Evolutionary conservation across 1,140 invertebrate genomes (phyloP), one percentile per base, ranked within the genome.

Genomic region (Archivesica marissinica): DNA sequence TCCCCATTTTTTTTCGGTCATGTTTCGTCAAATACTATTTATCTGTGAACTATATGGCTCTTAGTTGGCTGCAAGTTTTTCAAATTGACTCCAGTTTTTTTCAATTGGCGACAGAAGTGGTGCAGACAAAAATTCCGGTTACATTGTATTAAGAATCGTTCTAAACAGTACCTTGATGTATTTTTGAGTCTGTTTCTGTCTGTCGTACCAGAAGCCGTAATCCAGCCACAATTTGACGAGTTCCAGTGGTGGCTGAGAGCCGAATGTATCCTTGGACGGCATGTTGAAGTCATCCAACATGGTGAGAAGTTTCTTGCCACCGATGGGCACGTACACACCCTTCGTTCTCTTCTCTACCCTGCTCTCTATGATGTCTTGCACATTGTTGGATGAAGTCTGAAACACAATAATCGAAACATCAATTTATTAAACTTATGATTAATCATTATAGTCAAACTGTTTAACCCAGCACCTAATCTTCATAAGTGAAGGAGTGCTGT

Each of bases 211-310:
- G 94, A 97, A 98, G 28, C 96, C 96, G 91, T 97, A 97, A 94
- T 97, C 97, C 38, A 97, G 95, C 96, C 96, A 97, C 87, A 97
- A 96, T n/a, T 96, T 94, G 77, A 98, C 95, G 30, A 98, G 93
- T 93, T 98, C 97, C 2, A 98, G 92, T 2, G 97, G 97, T 17
- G 97, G 97, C 91, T 98, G 97, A 0, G 97, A 97, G 0, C 97
- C 97, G 92, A 97, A 98, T 9, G 95, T 95, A 87, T 98, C 97
- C 87, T 97, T 97, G n/a, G 96, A 96, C 0, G 97, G 97, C 96
- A 98, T 97, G 93, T 98, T 98, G 87, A 98, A 96, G 92, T 98
- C 97, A 92, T 98, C 97, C 95, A 98, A 96, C 91, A 97, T 97
- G 0, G 96, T 96, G 61, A 98, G 95, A 95, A 98, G 95, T 87